phyloP scores from a whole-genome alignment of 2,113 vertebrate genomes.

The Channa maculata region DNA sequence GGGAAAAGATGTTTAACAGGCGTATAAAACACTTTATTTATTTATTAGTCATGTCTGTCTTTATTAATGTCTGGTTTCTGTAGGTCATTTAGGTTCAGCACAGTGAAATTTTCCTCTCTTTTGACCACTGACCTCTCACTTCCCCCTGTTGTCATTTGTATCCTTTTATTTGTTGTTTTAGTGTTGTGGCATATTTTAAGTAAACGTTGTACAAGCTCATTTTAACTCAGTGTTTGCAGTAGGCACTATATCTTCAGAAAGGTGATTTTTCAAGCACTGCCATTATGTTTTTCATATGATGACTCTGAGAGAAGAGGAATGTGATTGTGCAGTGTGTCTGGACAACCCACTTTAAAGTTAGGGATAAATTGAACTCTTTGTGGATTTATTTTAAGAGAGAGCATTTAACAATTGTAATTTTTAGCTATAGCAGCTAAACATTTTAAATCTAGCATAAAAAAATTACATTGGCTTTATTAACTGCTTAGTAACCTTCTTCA shows the following conservation, averaged over 20 bases:
- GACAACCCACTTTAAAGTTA: slow-evolving; percentile 11
- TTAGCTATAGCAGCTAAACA: no score
- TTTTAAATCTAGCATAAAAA: no score
- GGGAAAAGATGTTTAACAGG: neutral
- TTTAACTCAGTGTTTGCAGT: slow-evolving; percentile 64
- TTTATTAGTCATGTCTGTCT: neutral
- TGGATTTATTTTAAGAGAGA: no score
- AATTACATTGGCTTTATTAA: no score
- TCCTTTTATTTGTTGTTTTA: slow-evolving; percentile 63
- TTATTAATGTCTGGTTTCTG: neutral
- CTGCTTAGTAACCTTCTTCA: no score
- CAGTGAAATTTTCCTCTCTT: neutral
- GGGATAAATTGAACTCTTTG: neutral
- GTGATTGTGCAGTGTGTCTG: slow-evolving; percentile 18
- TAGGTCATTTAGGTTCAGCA: slow-evolving; percentile 19
- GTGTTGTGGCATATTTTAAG: slow-evolving; percentile 54
- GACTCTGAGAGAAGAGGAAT: slow-evolving; percentile 43
- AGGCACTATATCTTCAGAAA: slow-evolving; percentile 25
- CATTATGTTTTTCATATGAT: slow-evolving; percentile 19
- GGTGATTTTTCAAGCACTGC: slow-evolving; percentile 2
- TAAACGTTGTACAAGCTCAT: slow-evolving; percentile 43
- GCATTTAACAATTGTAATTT: neutral
- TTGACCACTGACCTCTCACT: slow-evolving; percentile 15
- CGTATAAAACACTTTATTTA: no score
- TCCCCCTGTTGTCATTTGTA: slow-evolving; percentile 27